phyloP scores from a whole-genome alignment of 1,140 invertebrate genomes.

The Oryctes rhinoceros region DNA sequence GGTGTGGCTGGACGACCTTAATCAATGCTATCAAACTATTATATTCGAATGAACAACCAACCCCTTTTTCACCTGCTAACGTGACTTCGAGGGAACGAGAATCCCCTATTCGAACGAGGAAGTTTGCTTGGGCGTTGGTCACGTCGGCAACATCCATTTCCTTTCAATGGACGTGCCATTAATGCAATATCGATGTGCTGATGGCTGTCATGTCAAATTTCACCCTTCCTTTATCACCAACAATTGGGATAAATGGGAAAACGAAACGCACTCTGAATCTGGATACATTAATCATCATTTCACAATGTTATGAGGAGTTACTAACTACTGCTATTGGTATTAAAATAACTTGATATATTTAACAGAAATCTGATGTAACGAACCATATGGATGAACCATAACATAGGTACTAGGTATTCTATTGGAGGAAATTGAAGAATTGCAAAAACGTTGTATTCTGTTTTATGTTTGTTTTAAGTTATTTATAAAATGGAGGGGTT shows the following conservation, averaged over 20 bases:
- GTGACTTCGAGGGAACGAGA: constrained; percentile 8
- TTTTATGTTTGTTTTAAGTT: too few species aligned
- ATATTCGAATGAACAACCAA: constrained; percentile 26
- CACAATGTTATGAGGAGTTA: neutral
- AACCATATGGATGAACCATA: too few species aligned
- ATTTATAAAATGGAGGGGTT: too few species aligned
- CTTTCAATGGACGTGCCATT: constrained; percentile 9
- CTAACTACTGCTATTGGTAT: neutral
- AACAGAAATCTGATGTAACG: too few species aligned
- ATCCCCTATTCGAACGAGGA: neutral
- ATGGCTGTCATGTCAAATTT: constrained; percentile 27
- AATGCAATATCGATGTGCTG: constrained; percentile 33
- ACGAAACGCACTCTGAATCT: neutral
- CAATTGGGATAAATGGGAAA: constrained; percentile 3
- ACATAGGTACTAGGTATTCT: too few species aligned
- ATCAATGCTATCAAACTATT: constrained; percentile 30
- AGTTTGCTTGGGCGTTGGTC: constrained; percentile 24
- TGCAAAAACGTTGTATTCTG: too few species aligned
- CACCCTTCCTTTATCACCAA: neutral
- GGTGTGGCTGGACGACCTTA: constrained; percentile 13
- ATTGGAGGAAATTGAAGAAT: too few species aligned
- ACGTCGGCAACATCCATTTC: constrained; percentile 20
- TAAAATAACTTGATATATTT: too few species aligned
- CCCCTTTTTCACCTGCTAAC: constrained; percentile 27
- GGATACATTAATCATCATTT: constrained; percentile 5